phyloP scores from a whole-genome alignment of 2,797 vertebrate species.

The Todus mexicanus region DNA sequence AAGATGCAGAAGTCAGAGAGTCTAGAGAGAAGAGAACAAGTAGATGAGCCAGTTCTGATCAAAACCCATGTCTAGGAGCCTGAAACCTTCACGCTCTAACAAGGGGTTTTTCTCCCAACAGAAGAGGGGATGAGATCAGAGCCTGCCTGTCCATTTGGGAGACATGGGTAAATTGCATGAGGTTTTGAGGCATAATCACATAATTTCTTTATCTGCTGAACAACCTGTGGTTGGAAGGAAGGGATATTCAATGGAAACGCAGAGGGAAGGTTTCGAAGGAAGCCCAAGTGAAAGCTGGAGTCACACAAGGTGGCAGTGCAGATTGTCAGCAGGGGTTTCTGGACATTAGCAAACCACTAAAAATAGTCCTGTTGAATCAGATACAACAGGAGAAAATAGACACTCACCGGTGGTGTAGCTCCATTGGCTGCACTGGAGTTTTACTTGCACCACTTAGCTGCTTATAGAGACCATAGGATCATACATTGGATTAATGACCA shows the following conservation, averaged over 20 bases:
- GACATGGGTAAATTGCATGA: not conserved
- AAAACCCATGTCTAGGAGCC: not conserved
- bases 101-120: not conserved
- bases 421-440: not conserved
- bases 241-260: accelerated
- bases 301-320: slow-evolving; percentile 63
- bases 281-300: not conserved
- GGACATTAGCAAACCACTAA: not conserved
- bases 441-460: not conserved
- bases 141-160: not conserved
- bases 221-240: not conserved
- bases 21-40: not conserved
- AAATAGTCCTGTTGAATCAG: not conserved
- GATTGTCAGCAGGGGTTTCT: slow-evolving; percentile 12
- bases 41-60: not conserved
- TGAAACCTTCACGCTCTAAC: accelerated
- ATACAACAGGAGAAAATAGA: not conserved
- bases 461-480: accelerated
- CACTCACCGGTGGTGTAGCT: accelerated
- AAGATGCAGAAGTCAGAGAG: not conserved
- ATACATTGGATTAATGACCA: accelerated
- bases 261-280: not conserved
- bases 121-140: not conserved
- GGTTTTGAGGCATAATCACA: not conserved
- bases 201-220: accelerated